Conservation (phyloP, 2,113 vertebrate genomes). For the Australoheros scitulus region DNA sequence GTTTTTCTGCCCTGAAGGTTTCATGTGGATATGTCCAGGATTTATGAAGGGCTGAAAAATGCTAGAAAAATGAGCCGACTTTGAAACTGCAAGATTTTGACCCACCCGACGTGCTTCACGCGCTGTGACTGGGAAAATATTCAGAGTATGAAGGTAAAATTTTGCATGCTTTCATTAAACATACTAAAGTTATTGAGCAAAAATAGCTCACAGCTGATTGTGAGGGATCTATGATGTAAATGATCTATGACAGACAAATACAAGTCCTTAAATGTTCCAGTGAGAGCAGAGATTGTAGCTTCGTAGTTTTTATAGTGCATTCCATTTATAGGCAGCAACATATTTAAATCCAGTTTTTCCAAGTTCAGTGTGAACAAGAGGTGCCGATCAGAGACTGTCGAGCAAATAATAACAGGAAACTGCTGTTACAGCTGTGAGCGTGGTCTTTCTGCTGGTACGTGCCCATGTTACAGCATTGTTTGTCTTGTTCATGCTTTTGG, state of each 20-base stretch:
- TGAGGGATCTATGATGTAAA: not conserved
- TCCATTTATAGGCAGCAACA: not conserved
- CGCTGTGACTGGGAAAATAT: not conserved
- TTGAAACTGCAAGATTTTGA: not conserved
- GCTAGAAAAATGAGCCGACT: not conserved
- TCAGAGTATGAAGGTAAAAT: not conserved
- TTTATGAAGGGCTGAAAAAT: not conserved
- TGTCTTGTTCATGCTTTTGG: too few relatives aligned
- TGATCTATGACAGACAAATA: too few relatives aligned
- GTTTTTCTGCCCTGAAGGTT: not conserved
- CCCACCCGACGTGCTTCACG: not conserved
- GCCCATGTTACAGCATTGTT: too few relatives aligned
- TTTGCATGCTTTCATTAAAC: not conserved
- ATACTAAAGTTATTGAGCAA: too few relatives aligned
- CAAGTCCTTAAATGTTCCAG: too few relatives aligned
- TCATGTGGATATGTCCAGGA: not conserved
- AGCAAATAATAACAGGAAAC: not conserved
- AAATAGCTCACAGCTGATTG: not conserved
- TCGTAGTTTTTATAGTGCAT: not conserved
- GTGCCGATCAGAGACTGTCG: not conserved
- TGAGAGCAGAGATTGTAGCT: too few relatives aligned
- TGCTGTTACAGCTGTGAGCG: not conserved
- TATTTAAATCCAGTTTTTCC: not conserved
- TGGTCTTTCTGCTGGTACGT: not conserved
- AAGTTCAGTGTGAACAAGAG: not conserved